Evolutionary conservation across 1,140 invertebrate genomes (phyloP).

Genomic region (Anagrus nilaparvatae): DNA sequence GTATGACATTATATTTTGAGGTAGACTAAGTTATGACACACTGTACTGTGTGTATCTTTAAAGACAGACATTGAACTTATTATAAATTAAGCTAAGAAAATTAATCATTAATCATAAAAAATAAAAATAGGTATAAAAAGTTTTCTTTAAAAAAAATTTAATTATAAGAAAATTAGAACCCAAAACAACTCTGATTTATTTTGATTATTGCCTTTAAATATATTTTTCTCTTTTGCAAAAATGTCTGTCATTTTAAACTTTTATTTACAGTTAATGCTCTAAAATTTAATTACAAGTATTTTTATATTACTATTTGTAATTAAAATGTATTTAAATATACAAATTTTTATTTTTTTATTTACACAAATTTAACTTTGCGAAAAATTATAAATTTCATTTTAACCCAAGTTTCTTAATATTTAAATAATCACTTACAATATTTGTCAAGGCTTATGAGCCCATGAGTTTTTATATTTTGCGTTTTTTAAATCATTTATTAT

Average conservation of each 20-base stretch:
- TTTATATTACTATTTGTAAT: not conserved
- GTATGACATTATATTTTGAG: conserved; percentile 36
- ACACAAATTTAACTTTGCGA: not conserved
- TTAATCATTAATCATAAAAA: conserved; percentile 8
- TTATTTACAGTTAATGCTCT: conserved; percentile 11
- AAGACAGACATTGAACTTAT: conserved; percentile 16
- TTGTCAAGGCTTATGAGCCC: too few relatives aligned
- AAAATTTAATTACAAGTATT: conserved; percentile 7
- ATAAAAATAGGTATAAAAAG: conserved; percentile 11
- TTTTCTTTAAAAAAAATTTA: not conserved
- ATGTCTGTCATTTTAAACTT: conserved; percentile 11
- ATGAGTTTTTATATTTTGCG: too few relatives aligned
- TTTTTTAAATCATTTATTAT: too few relatives aligned
- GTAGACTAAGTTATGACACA: conserved; percentile 36
- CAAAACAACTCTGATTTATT: too few relatives aligned
- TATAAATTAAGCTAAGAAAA: conserved; percentile 6
- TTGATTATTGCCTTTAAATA: too few relatives aligned
- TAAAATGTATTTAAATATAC: conserved; percentile 1
- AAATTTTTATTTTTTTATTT: conserved; percentile 6
- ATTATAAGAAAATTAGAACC: conserved; percentile 1
- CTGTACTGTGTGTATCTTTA: conserved; percentile 24
- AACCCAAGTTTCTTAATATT: too few relatives aligned
- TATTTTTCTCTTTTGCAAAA: too few relatives aligned
- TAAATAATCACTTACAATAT: too few relatives aligned
- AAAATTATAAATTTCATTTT: too few relatives aligned